phyloP scores from a whole-genome alignment of 2,113 vertebrate species.

The Hyla sarda region DNA sequence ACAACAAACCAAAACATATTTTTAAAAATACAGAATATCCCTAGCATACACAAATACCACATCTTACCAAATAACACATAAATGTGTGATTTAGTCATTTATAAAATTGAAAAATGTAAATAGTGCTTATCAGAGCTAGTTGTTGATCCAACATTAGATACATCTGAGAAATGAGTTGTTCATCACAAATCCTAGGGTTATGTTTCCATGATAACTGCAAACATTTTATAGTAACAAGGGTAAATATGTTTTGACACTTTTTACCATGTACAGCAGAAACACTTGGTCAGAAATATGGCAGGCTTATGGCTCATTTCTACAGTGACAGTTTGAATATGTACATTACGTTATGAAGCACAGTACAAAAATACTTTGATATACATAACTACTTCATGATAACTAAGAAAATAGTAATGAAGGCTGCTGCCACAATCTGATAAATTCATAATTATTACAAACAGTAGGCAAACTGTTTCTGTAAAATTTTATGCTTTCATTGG shows the following conservation, averaged over 20 bases:
- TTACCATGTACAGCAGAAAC: neutral
- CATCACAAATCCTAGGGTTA: neutral
- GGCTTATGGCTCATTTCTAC: neutral
- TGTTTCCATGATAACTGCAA: neutral
- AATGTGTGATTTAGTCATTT: neutral
- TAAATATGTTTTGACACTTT: slow-evolving; percentile 23
- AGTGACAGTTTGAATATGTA: neutral
- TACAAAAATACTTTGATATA: neutral
- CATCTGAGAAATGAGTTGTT: neutral
- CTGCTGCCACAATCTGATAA: too few species aligned
- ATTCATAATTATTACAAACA: too few species aligned
- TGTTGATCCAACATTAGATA: neutral
- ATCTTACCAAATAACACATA: neutral
- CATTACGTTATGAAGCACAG: neutral
- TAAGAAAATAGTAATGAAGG: too few species aligned
- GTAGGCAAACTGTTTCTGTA: neutral
- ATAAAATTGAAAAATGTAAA: neutral
- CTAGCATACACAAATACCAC: too few species aligned
- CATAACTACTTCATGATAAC: neutral
- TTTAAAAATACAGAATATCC: too few species aligned
- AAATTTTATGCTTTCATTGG: neutral
- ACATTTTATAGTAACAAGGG: slow-evolving; percentile 15
- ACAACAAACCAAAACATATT: too few species aligned
- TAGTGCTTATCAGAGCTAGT: neutral
- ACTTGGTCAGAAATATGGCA: slow-evolving; percentile 11